Evolutionary conservation across 1,140 invertebrate genomes (phyloP), one percentile per base, ranked within the genome.

Genomic region (Ooceraea biroi): DNA sequence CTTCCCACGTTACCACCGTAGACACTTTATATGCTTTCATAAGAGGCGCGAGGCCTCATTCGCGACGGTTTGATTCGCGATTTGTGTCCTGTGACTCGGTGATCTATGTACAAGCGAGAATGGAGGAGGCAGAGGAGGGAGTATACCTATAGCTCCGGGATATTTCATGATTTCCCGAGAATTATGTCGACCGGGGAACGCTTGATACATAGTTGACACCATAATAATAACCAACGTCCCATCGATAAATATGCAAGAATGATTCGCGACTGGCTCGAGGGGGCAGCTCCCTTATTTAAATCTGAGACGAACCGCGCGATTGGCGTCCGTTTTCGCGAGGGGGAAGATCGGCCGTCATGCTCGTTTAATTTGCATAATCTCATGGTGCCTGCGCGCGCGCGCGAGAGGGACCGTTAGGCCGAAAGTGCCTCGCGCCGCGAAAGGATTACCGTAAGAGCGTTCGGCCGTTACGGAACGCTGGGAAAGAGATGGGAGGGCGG

Each of bases 361-460:
- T 92, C 89, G 90, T 90, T 93, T 92, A 90, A 92, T 93, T 92
- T 93, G 90, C 92, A 93, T 93, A 92, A 92, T 91, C 91, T 88
- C 87, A 89, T 87, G 89, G 2, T 36, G 36, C 36, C 7, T 7
- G 36, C 36, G 36, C 36, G 36, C 36, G 90, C 25, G 69, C 44
- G 63, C 63, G 61, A 71, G 57, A 36, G 80, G 58, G 86, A 92
- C 91, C 92, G 92, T 93, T 93, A 92, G 84, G 82, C 86, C 88
- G 87, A 89, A 92, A 92, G 89, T 90, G 89, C 87, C 88, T 80
- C 55, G 55, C 83, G 87, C 58, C 74, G 87, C 84, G 91, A 65
- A 36, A 66, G 73, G 86, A 91, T 90, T 86, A 88, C 86, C 88
- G 89, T 88, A 92, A 92, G 89, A 90, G 88, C 86, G 83, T 90